A percentile compares a stretch with the other conserved stretches of the same genome.
These are phyloP conservation scores for Drosophila paulistorum DNA, from an alignment of 1,140 invertebrate species.

Conservation along the genomic window DNA sequence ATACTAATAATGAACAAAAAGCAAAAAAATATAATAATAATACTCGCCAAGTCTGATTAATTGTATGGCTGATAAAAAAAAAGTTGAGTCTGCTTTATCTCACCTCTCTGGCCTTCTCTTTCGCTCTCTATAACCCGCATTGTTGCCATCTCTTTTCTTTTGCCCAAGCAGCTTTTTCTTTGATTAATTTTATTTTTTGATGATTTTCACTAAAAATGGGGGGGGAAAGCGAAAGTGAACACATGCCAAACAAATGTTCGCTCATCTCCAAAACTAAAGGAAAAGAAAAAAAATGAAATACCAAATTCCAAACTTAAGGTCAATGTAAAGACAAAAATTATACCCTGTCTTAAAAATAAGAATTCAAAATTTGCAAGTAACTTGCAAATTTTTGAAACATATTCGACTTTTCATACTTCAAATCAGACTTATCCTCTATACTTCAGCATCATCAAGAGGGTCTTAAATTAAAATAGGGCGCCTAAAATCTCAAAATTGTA, in stretches of 20 bases:
- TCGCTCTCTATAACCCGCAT: neutral
- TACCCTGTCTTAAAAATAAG: too few species aligned
- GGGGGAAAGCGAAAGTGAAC: constrained; percentile 54
- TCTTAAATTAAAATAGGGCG: too few species aligned
- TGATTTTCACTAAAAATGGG: constrained; percentile 45
- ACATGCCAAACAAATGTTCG: constrained; percentile 21
- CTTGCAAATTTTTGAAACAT: too few species aligned
- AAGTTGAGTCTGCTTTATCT: constrained; percentile 20
- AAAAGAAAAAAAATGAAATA: neutral
- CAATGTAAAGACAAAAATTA: too few species aligned
- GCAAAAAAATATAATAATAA: constrained; percentile 21
- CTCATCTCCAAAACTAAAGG: constrained; percentile 4
- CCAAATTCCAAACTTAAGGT: too few species aligned
- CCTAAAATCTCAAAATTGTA: too few species aligned
- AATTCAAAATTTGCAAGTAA: too few species aligned
- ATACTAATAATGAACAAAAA: constrained; percentile 41
- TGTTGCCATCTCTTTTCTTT: neutral
- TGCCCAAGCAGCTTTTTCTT: constrained; percentile 22
- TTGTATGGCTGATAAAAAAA: constrained; percentile 57
- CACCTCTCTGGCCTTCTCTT: neutral
- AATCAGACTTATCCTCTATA: too few species aligned
- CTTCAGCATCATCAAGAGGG: too few species aligned
- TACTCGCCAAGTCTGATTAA: constrained; percentile 53
- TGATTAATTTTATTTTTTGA: constrained; percentile 24
- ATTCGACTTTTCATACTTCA: too few species aligned